Evolutionary conservation across 2,113 vertebrate species (phyloP).

Genomic region (Narcine bancroftii): DNA sequence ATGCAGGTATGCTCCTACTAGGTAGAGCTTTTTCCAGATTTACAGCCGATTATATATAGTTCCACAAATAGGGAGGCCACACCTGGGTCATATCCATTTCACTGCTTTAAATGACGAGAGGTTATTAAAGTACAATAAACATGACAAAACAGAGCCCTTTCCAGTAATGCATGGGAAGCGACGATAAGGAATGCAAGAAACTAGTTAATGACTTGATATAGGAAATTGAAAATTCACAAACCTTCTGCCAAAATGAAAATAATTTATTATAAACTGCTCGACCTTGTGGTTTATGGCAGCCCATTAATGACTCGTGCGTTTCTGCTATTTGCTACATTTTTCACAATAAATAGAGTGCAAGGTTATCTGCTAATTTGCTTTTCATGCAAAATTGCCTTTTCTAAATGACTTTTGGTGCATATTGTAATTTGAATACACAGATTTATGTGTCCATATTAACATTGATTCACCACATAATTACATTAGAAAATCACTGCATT

Average conservation of each 20-base stretch:
- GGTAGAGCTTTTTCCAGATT: background rate
- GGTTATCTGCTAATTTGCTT: conserved; percentile 4
- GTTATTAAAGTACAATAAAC: background rate
- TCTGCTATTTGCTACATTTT: background rate
- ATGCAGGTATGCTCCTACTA: background rate
- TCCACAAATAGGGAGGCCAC: background rate
- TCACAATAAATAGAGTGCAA: background rate
- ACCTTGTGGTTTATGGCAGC: background rate
- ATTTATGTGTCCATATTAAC: background rate
- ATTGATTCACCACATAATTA: conserved; percentile 19
- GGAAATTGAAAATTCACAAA: conserved; percentile 4
- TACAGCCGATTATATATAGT: background rate
- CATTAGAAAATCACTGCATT: conserved; percentile 6
- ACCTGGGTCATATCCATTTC: background rate
- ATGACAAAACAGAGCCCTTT: background rate
- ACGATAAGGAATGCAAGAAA: background rate
- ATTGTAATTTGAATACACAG: background rate
- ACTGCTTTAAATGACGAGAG: background rate
- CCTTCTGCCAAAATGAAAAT: background rate
- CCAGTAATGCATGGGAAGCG: background rate
- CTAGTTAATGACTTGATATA: background rate
- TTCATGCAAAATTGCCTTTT: background rate
- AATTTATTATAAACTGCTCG: background rate
- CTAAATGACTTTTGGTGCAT: background rate
- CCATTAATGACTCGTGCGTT: background rate